A percentile compares a stretch with the other conserved stretches of the same genome.
phyloP scores from a whole-genome alignment of 2,888 invertebrate genomes.

The Ophion ellenae region DNA sequence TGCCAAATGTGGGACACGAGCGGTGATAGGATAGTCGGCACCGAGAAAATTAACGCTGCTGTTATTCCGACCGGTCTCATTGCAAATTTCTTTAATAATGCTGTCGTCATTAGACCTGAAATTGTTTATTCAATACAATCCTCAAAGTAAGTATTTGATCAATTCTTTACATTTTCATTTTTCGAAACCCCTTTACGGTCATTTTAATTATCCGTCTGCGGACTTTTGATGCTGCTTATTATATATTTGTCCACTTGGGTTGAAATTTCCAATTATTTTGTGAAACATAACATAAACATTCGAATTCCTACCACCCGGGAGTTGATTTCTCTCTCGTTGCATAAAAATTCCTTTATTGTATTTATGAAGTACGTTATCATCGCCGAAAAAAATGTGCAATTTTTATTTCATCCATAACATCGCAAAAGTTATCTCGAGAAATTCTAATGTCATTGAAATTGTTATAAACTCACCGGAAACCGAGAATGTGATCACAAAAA shows the following conservation, averaged over 20 bases:
- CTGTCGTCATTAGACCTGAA: conserved; percentile 88
- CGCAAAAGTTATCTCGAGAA: neutral
- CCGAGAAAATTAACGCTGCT: conserved; percentile 87
- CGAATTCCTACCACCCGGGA: too few relatives aligned
- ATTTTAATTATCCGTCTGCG: too few relatives aligned
- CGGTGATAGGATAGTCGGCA: conserved; percentile 87
- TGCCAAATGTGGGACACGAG: conserved; percentile 87
- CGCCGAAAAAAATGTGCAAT: too few relatives aligned
- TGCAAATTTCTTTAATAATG: conserved; percentile 87
- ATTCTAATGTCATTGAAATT: conserved; percentile 8
- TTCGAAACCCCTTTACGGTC: neutral
- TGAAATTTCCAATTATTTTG: too few relatives aligned
- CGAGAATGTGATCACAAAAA: conserved; percentile 88
- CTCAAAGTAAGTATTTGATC: neutral
- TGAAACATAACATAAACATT: too few relatives aligned
- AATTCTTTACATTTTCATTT: neutral
- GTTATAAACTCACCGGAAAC: conserved; percentile 85
- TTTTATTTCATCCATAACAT: neutral
- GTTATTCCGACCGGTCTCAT: conserved; percentile 88
- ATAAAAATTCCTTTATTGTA: too few relatives aligned
- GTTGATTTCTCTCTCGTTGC: too few relatives aligned
- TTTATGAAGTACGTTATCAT: too few relatives aligned
- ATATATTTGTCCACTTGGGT: too few relatives aligned
- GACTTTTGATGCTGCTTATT: too few relatives aligned
- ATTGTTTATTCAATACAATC: conserved; percentile 62